Evolutionary conservation across 1,140 invertebrate genomes (phyloP).

Genomic region (Euwallacea similis): DNA sequence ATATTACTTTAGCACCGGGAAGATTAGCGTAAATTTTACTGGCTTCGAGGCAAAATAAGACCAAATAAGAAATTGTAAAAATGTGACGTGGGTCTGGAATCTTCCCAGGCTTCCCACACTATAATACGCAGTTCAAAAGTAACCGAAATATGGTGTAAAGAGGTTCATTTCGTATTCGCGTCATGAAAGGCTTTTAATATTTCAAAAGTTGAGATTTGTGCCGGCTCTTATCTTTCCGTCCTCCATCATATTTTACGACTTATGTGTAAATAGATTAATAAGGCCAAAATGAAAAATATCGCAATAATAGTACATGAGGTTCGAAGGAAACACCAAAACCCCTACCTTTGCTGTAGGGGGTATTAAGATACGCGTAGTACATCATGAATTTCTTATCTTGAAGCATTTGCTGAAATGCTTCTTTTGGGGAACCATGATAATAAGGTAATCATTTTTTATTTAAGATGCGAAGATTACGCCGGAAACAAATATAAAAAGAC

Average conservation of each 20-base stretch:
- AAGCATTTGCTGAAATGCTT: slow-evolving; percentile 13
- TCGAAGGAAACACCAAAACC: slow-evolving; percentile 2
- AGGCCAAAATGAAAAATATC: slow-evolving; percentile 29
- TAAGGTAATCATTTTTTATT: slow-evolving; percentile 16
- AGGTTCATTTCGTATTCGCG: slow-evolving; percentile 26
- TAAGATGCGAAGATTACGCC: slow-evolving; percentile 14
- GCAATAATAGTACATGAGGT: slow-evolving; percentile 13
- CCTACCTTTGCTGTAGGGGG: slow-evolving; percentile 18
- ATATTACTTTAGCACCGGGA: not conserved
- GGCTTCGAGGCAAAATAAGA: not conserved
- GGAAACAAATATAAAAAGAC: slow-evolving; percentile 16
- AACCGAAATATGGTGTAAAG: slow-evolving; percentile 16
- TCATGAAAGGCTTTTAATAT: slow-evolving; percentile 29
- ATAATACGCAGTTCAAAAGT: slow-evolving; percentile 16
- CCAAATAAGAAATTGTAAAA: slow-evolving; percentile 1
- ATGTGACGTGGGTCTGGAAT: not conserved
- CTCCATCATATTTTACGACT: slow-evolving; percentile 28
- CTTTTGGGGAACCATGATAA: slow-evolving; percentile 14
- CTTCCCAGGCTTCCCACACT: not conserved
- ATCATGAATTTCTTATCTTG: slow-evolving; percentile 25
- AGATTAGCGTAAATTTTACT: not conserved
- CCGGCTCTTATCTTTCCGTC: slow-evolving; percentile 24
- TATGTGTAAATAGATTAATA: slow-evolving; percentile 32
- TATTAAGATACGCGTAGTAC: slow-evolving; percentile 5
- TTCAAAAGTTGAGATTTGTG: slow-evolving; percentile 31